Conservation (phyloP, 2,113 vertebrate genomes). For the Platichthys stellatus region DNA sequence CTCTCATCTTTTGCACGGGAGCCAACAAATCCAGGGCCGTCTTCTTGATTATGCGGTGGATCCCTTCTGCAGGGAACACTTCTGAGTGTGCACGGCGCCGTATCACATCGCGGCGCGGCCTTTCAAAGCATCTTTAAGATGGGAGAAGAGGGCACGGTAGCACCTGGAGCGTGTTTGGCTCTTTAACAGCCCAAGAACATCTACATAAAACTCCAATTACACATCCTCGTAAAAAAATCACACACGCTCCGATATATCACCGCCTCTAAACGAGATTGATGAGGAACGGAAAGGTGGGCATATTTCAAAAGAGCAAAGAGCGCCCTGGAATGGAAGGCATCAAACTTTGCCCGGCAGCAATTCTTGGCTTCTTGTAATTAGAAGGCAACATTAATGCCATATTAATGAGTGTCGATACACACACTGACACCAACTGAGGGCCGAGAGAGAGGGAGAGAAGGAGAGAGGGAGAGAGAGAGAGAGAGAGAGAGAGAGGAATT, state of each 20-base stretch:
- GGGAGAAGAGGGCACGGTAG: conserved; percentile 40
- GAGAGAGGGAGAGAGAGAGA: background rate
- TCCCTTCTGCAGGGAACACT: background rate
- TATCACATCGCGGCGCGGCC: conserved; percentile 15
- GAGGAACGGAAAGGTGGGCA: conserved; percentile 48
- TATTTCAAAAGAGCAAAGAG: conserved; percentile 68
- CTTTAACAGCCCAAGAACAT: conserved; percentile 65
- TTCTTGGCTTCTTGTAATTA: conserved; percentile 72
- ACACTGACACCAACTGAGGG: conserved; percentile 1
- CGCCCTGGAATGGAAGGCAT: conserved; percentile 59
- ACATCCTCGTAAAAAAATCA: conserved; percentile 67
- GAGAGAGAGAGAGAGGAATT: conserved; percentile 39
- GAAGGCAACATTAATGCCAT: conserved; percentile 70
- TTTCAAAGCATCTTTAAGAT: conserved; percentile 41
- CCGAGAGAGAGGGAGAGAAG: background rate
- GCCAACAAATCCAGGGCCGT: background rate
- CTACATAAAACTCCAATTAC: conserved; percentile 75
- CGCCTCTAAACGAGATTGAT: conserved; percentile 66
- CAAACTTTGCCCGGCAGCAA: conserved; percentile 68
- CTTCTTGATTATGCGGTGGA: conserved; percentile 1
- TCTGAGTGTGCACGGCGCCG: conserved; percentile 1
- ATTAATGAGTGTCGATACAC: conserved; percentile 66
- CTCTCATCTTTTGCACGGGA: conserved; percentile 6
- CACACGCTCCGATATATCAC: conserved; percentile 54
- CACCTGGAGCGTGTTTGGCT: conserved; percentile 69